Percentiles rank a stretch among this genome's conserved stretches.
Evolutionary conservation across 2,888 invertebrate species (phyloP).

Genomic region (Aphidoletes aphidimyza): DNA sequence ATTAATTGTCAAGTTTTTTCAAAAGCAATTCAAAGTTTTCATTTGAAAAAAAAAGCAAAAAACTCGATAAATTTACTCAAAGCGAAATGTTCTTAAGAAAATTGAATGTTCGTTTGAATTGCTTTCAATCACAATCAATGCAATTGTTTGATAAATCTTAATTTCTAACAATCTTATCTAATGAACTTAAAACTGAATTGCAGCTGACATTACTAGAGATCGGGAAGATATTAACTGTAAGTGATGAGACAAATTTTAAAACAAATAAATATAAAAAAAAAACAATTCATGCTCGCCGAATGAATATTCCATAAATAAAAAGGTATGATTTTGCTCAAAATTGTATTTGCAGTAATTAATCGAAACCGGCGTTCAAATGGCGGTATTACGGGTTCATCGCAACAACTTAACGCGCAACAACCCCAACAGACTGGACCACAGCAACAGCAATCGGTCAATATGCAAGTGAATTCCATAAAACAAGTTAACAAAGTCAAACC

Average conservation of each 20-base stretch:
- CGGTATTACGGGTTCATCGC: constrained; percentile 60
- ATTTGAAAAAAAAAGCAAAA: neutral
- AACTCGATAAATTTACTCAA: neutral
- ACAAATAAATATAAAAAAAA: constrained; percentile 38
- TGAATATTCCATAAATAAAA: neutral
- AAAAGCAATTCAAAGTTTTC: neutral
- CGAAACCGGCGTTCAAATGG: constrained; percentile 74
- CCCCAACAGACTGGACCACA: constrained; percentile 68
- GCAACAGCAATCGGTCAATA: constrained; percentile 40
- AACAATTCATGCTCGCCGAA: neutral
- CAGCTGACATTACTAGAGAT: constrained; percentile 81
- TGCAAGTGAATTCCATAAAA: constrained; percentile 68
- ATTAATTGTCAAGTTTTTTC: neutral
- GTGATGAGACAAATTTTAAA: constrained; percentile 63
- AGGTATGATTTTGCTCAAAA: neutral
- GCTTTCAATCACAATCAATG: neutral
- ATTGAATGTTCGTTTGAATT: neutral
- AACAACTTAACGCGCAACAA: constrained; percentile 72
- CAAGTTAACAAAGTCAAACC: constrained; percentile 92
- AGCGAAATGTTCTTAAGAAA: no score
- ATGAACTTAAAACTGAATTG: constrained; percentile 60
- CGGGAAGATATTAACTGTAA: constrained; percentile 81
- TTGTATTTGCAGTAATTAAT: constrained; percentile 73
- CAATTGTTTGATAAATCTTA: neutral
- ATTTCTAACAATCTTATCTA: neutral